Evolutionary conservation across 2,797 vertebrate species (phyloP).

Genomic region (Echeneis naucrates): DNA sequence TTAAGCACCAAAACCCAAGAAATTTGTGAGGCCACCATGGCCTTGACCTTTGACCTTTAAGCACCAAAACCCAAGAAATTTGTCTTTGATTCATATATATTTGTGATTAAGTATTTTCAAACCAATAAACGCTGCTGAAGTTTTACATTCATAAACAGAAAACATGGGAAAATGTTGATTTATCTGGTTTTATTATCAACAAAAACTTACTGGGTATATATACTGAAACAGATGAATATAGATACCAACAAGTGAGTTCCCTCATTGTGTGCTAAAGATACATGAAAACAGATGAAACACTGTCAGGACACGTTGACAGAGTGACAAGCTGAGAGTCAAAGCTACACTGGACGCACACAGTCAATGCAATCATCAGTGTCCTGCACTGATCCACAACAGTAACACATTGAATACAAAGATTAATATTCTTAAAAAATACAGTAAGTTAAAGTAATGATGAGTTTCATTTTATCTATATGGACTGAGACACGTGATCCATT

Average conservation of each 20-base stretch:
- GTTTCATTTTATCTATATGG: slow-evolving; percentile 8
- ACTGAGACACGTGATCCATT: slow-evolving; percentile 9
- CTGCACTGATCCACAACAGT: slow-evolving; percentile 63
- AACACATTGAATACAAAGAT: slow-evolving; percentile 40
- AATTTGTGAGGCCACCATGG: no score
- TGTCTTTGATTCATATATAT: no score
- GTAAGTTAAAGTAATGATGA: slow-evolving; percentile 2
- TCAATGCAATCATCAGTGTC: slow-evolving; percentile 61
- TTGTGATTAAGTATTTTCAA: no score
- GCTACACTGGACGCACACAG: slow-evolving; percentile 20
- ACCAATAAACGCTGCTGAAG: no score
- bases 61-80: no score
- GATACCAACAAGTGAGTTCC: slow-evolving; percentile 25
- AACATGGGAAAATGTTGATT: not conserved
- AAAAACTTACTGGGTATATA: slow-evolving; percentile 31
- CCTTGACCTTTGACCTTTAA: no score
- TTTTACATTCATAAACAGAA: not conserved
- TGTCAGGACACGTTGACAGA: slow-evolving; percentile 14
- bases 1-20: no score
- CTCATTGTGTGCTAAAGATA: slow-evolving; percentile 8
- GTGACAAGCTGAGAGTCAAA: slow-evolving; percentile 9
- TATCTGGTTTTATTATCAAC: slow-evolving; percentile 30
- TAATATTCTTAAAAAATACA: slow-evolving; percentile 34
- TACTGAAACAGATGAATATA: slow-evolving; percentile 18
- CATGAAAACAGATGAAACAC: slow-evolving; percentile 9